These are phyloP conservation scores for Nemotelus pantherinus DNA, from an alignment of 2,888 invertebrate species.

Conservation along the genomic window DNA sequence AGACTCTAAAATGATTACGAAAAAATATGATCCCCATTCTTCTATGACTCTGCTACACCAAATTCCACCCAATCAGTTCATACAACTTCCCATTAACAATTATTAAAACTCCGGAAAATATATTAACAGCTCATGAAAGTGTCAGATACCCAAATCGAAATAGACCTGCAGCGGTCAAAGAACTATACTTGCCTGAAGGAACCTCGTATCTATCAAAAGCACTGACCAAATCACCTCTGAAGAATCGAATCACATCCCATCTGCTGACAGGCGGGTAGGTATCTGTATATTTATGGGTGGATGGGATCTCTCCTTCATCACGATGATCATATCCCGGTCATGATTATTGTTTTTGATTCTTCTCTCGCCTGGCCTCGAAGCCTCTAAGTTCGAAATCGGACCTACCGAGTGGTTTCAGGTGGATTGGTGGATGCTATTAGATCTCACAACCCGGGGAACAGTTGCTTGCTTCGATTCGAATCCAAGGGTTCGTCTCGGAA, in stretches of 20 bases:
- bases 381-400: constrained; percentile 5
- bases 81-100: constrained; percentile 31
- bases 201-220: too few species aligned
- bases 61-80: neutral
- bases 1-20: neutral
- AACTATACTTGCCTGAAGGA: too few species aligned
- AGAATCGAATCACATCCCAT: too few species aligned
- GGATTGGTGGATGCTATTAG: neutral
- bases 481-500: neutral
- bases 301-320: neutral
- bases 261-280: too few species aligned
- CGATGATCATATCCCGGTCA: constrained; percentile 6
- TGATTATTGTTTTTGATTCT: constrained; percentile 35
- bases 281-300: too few species aligned
- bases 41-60: neutral
- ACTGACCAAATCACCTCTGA: too few species aligned
- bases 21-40: constrained; percentile 1
- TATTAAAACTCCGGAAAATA: constrained; percentile 18
- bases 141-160: constrained; percentile 35
- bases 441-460: neutral
- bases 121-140: constrained; percentile 42
- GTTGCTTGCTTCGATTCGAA: neutral
- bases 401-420: constrained; percentile 34
- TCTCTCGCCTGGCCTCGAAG: constrained; percentile 1
- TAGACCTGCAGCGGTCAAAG: neutral